Conservation (phyloP, 1,140 invertebrate species). For the Eufriesea mexicana region DNA sequence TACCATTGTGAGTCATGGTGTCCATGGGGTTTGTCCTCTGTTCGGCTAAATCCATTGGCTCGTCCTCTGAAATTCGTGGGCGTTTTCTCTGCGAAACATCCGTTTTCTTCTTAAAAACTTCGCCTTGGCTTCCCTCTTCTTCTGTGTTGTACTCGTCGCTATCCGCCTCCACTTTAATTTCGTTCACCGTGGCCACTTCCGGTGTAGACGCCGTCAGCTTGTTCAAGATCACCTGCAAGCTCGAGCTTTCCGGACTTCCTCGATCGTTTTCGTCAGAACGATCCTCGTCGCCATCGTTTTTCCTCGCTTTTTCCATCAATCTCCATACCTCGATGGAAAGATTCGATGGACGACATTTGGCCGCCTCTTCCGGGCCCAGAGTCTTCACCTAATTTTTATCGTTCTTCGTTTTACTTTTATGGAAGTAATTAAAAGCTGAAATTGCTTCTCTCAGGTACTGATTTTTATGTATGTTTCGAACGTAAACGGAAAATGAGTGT, state of each 20-base stretch:
- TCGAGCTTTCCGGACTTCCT: constrained; percentile 52
- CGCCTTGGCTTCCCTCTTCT: constrained; percentile 39
- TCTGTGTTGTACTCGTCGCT: constrained; percentile 51
- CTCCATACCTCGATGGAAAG: constrained; percentile 73
- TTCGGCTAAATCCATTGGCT: constrained; percentile 51
- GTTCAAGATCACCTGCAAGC: constrained; percentile 47
- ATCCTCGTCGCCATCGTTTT: constrained; percentile 61
- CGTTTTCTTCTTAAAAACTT: background rate
- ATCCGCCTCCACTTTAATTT: constrained; percentile 53
- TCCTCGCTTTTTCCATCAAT: constrained; percentile 66
- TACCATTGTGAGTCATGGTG: constrained; percentile 34
- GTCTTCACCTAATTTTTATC: constrained; percentile 57
- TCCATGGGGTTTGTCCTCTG: constrained; percentile 14
- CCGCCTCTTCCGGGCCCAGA: constrained; percentile 66
- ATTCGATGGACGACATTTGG: constrained; percentile 67
- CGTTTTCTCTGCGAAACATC: constrained; percentile 16
- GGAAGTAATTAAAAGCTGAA: no score
- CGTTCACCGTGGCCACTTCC: constrained; percentile 8
- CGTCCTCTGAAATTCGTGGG: constrained; percentile 18
- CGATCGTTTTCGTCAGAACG: constrained; percentile 68
- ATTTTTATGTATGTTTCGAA: background rate
- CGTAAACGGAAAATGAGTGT: background rate
- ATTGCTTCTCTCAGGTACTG: no score
- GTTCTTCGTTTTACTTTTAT: background rate
- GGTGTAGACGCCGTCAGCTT: constrained; percentile 38